Conservation (phyloP, 2,888 invertebrate genomes). For the Heliconius erato region DNA sequence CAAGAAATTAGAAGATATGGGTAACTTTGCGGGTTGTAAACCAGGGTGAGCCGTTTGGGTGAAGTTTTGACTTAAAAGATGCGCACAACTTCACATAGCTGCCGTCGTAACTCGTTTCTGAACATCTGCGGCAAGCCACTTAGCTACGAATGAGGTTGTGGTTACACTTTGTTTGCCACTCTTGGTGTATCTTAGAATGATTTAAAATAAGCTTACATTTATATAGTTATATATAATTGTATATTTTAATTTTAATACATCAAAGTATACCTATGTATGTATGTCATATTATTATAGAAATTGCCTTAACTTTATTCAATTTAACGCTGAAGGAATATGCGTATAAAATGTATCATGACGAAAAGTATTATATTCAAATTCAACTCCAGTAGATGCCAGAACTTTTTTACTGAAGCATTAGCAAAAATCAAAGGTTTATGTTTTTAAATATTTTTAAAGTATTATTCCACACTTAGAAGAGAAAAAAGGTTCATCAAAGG, state of each 20-base stretch:
- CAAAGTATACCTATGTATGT: not conserved
- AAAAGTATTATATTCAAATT: not conserved
- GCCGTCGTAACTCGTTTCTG: conserved; percentile 47
- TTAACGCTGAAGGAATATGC: not conserved
- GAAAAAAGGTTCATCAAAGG: not conserved
- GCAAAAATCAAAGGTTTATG: not conserved
- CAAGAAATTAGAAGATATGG: conserved; percentile 39
- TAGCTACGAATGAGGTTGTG: conserved; percentile 30
- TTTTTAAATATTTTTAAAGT: no score
- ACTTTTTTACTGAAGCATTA: not conserved
- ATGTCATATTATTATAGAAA: not conserved
- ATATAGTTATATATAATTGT: not conserved
- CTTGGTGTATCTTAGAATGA: not conserved
- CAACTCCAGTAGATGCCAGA: not conserved
- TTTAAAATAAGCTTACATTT: not conserved
- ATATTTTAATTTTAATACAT: not conserved
- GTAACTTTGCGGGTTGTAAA: conserved; percentile 39
- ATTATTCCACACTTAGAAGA: no score
- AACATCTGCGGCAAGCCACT: conserved; percentile 46
- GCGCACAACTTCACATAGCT: conserved; percentile 40
- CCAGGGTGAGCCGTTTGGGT: conserved; percentile 36
- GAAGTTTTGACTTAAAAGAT: conserved; percentile 47
- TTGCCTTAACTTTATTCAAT: no score
- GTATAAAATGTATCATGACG: not conserved
- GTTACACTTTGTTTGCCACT: conserved; percentile 8